phyloP scores from a whole-genome alignment of 2,888 invertebrate species.

The Antitype chi region DNA sequence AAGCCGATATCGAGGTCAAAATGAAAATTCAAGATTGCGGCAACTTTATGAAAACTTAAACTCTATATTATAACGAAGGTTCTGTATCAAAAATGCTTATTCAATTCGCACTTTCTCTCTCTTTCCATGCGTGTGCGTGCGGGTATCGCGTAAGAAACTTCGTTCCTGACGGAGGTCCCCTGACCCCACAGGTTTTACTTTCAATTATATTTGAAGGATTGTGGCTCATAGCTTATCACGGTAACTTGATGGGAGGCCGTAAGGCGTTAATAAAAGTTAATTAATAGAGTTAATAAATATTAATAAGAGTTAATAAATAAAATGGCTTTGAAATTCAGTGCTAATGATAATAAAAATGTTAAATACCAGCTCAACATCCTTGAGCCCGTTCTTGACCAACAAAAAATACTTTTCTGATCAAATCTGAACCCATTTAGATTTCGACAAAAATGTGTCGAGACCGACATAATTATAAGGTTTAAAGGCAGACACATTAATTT shows the following conservation, averaged over 20 bases:
- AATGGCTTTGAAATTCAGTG: background rate
- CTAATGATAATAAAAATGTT: background rate
- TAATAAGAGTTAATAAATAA: too few relatives aligned
- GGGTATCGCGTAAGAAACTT: too few relatives aligned
- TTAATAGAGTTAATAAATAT: too few relatives aligned
- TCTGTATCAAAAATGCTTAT: too few relatives aligned
- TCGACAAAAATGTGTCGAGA: constrained; percentile 18
- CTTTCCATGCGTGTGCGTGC: too few relatives aligned
- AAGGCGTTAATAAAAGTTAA: background rate
- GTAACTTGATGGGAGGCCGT: background rate
- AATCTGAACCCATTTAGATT: constrained; percentile 30
- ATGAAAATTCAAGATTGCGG: too few relatives aligned
- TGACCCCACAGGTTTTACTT: too few relatives aligned
- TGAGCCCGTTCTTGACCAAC: constrained; percentile 23
- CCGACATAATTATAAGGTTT: constrained; percentile 24
- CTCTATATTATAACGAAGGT: too few relatives aligned
- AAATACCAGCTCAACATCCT: constrained; percentile 2
- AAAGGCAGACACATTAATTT: constrained; percentile 8
- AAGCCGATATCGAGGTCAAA: too few relatives aligned
- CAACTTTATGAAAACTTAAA: too few relatives aligned
- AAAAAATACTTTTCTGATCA: constrained; percentile 40
- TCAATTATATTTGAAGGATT: background rate
- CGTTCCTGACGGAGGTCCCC: too few relatives aligned
- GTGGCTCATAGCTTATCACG: background rate
- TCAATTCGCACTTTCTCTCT: too few relatives aligned